A percentile compares a stretch with the other conserved stretches of the same genome.
Evolutionary conservation across 2,113 vertebrate species (phyloP).

Genomic region (Odobenus rosmarus): DNA sequence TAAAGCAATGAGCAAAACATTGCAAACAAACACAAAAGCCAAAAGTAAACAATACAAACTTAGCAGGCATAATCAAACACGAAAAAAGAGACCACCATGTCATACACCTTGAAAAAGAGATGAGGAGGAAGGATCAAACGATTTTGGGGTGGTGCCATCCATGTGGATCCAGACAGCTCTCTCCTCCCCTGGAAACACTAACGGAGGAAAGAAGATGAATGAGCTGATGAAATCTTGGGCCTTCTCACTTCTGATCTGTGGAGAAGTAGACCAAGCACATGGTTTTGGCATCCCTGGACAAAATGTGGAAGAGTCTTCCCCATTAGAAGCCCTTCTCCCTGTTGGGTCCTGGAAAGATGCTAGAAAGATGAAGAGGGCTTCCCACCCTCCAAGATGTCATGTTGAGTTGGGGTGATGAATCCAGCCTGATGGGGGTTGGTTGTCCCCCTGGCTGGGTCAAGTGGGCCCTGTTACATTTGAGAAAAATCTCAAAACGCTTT

Average conservation of each 20-base stretch:
- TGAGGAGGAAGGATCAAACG: neutral
- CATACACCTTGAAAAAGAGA: neutral
- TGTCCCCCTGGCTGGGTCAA: neutral
- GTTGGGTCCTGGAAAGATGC: neutral
- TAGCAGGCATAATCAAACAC: neutral
- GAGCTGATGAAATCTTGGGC: neutral
- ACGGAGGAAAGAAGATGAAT: neutral
- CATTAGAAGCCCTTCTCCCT: neutral
- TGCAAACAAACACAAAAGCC: neutral
- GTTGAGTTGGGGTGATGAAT: neutral
- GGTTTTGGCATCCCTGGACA: neutral
- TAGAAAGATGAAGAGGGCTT: neutral
- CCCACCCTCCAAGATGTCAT: rapidly evolving
- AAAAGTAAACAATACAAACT: conserved; percentile 10
- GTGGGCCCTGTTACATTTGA: neutral
- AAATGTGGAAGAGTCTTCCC: neutral
- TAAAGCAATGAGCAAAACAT: neutral
- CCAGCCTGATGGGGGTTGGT: neutral
- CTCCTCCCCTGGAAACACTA: neutral
- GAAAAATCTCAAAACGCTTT: neutral
- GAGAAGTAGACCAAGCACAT: neutral
- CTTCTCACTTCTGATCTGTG: neutral
- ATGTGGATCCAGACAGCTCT: neutral
- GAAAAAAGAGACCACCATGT: neutral
- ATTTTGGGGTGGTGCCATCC: neutral